Evolutionary conservation across 2,888 invertebrate species (phyloP), one percentile per base, ranked within the genome.

Genomic region (Drepanosiphum platanoidis): DNA sequence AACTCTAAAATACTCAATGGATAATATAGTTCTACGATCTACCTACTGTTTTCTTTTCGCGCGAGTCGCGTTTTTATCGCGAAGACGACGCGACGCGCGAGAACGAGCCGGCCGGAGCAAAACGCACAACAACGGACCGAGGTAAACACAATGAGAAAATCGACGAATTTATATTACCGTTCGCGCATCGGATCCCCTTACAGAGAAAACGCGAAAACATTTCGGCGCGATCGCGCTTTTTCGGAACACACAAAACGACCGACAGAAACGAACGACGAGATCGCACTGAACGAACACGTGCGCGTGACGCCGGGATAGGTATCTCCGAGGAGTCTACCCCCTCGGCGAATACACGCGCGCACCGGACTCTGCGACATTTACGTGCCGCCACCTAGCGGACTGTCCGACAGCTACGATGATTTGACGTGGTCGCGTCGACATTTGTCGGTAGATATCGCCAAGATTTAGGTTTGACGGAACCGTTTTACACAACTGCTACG

Each of bases 221-320:
- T 75, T 34, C 34, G 75, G 4, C 75, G 32, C 36, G 70, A n/a
- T n/a, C n/a, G n/a, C n/a, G n/a, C n/a, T n/a, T n/a, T n/a, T n/a
- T n/a, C n/a, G n/a, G 36, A 7, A 58, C 32, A 22, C 11, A 7
- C 13, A 52, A n/a, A 22, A 22, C 32, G 52, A 75, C 52, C 34
- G 58, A 75, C 75, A 18, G 58, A 15, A 15, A 39, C 75, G n/a
- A n/a, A 58, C 46, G 34, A 34, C 58, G 75, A 34, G n/a, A 34
- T 75, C 32, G 34, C 18, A 75, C 75, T 75, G 75, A 8, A 22
- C 1, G 52, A 46, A 34, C 75, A 75, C 75, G 75, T 75, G 75
- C 22, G 52, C 32, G 58, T 34, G 32, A 15, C 30, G 32, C 34
- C 34, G 72, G 39, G 27, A 27, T 7, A 22, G 36, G 36, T 2